Evolutionary conservation across 2,113 vertebrate species (phyloP), one percentile per base, ranked within the genome.

Genomic region (Petaurus breviceps): DNA sequence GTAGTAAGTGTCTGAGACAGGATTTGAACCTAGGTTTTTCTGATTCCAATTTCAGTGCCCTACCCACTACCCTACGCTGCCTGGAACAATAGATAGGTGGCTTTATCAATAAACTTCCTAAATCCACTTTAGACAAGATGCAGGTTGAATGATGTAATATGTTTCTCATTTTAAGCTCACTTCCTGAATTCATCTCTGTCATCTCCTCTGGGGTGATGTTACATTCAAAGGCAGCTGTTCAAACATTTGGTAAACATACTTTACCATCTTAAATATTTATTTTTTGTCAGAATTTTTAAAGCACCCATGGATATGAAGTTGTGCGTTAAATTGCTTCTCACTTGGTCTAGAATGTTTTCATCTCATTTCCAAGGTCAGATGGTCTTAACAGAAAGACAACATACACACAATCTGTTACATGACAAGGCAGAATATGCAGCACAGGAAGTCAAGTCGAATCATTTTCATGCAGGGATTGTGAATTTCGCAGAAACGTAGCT

Each of bases 251-350:
- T 98, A 98, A 98, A 98, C 98, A 98, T 99, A 98, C 98, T 99
- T 99, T 98, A 98, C 98, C 98, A 98, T 98, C 98, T 99, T 98
- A 98, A 99, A 99, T 99, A 99, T 98, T 99, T 99, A 98, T 98
- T 99, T 99, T 98, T 99, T 98, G 98, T 98, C 98, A 99, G 98
- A 99, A 99, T 99, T 99, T 98, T 98, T 98, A 98, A 99, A 98
- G 98, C 97, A 98, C 98, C 98, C 97, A 98, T 98, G 98, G 97
- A 98, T 97, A 98, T 98, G 98, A 98, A 98, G 98, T 97, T 98
- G 98, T 98, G 98, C 98, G 98, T 98, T 98, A 99, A 99, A 98
- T 98, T 97, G 98, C 98, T 99, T 99, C 98, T 98, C 98, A 98
- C 98, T 99, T 98, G 98, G 98, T 98, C 98, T 99, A 98, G 98